These are phyloP conservation scores for Andrena hattorfiana DNA, from an alignment of 2,888 invertebrate genomes.

Conservation along the genomic window DNA sequence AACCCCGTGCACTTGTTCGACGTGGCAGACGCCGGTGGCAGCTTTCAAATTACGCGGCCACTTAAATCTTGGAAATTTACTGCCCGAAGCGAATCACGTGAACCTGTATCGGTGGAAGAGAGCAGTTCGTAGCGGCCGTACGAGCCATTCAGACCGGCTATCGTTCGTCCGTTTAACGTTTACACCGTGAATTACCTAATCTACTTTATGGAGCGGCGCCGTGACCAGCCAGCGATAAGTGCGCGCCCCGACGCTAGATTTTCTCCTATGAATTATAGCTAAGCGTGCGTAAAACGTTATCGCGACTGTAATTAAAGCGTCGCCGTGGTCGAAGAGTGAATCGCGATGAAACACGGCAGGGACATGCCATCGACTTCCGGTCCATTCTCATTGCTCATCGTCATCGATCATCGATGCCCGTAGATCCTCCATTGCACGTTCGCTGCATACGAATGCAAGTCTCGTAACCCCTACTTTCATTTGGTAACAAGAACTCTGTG, in stretches of 20 bases:
- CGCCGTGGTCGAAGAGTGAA: slow-evolving; percentile 76
- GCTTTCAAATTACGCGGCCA: slow-evolving; percentile 68
- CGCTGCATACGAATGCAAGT: background rate
- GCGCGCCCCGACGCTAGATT: slow-evolving; percentile 69
- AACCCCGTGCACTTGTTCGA: slow-evolving; percentile 43
- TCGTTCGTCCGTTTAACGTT: slow-evolving; percentile 70
- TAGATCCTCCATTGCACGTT: slow-evolving; percentile 2
- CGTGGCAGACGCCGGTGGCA: slow-evolving; percentile 25
- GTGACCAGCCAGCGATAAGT: slow-evolving; percentile 73
- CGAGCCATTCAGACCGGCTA: slow-evolving; percentile 40
- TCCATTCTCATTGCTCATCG: slow-evolving; percentile 20
- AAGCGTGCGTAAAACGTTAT: slow-evolving; percentile 79
- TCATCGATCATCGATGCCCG: slow-evolving; percentile 34
- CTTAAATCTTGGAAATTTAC: slow-evolving; percentile 71
- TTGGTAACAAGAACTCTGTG: background rate
- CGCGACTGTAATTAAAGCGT: slow-evolving; percentile 78
- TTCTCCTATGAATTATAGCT: slow-evolving; percentile 76
- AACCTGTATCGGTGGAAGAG: slow-evolving; percentile 49
- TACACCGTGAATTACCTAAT: slow-evolving; percentile 76
- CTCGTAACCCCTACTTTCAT: background rate
- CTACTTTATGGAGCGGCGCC: slow-evolving; percentile 73
- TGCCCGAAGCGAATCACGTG: slow-evolving; percentile 61
- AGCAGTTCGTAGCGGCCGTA: slow-evolving; percentile 8
- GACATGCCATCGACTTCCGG: slow-evolving; percentile 45
- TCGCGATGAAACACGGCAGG: slow-evolving; percentile 75